A percentile compares a stretch with the other conserved stretches of the same genome.
Evolutionary conservation across 1,140 invertebrate genomes (phyloP).

Genomic region (Goniozus legneri): DNA sequence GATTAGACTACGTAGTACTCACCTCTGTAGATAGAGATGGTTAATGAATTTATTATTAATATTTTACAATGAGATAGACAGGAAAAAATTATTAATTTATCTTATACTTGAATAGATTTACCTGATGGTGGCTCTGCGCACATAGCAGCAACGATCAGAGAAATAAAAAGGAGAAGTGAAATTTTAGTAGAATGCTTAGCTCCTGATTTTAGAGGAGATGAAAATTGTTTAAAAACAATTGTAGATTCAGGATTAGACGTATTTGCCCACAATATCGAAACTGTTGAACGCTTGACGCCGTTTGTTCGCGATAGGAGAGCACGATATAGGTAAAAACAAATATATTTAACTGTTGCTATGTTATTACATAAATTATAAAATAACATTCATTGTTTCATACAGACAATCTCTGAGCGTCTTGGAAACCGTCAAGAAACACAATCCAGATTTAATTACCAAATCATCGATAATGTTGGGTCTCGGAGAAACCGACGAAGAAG

Average conservation of each 20-base stretch:
- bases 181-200: constrained; percentile 96
- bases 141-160: constrained; percentile 85
- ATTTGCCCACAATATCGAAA: constrained; percentile 97
- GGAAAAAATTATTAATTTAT: background rate
- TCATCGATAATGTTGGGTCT: constrained; percentile 98
- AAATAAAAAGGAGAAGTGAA: constrained; percentile 71
- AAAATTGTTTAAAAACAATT: constrained; percentile 72
- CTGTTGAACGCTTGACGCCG: constrained; percentile 82
- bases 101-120: constrained; percentile 62
- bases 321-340: constrained; percentile 57
- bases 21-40: constrained; percentile 98
- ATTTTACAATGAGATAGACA: background rate
- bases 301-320: constrained; percentile 89
- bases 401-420: constrained; percentile 85
- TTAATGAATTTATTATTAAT: constrained; percentile 34
- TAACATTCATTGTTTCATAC: constrained; percentile 21
- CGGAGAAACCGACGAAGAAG: constrained; percentile 90
- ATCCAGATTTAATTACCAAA: constrained; percentile 88
- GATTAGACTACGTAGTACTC: constrained; percentile 94
- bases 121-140: constrained; percentile 87
- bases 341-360: constrained; percentile 4
- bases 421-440: constrained; percentile 74
- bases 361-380: constrained; percentile 7
- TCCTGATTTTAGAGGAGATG: constrained; percentile 91
- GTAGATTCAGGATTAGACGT: constrained; percentile 85